Base-by-base conservation (phyloP, 2,797 vertebrate species). In the Thamnophis elegans region DNA sequence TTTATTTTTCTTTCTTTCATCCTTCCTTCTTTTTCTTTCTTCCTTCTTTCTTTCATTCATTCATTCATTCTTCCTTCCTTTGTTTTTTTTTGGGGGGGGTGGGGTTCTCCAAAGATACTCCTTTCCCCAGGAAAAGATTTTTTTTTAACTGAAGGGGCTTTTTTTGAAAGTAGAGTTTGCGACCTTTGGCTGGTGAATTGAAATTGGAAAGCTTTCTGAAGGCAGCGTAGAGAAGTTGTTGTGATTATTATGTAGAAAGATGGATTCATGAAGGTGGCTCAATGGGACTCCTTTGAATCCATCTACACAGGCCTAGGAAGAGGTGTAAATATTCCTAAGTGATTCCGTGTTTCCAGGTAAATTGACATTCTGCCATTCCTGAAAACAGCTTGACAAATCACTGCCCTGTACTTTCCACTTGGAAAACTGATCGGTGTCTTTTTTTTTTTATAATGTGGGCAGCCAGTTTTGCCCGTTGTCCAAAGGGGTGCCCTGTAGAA, bases 381-480 rank as follows among this genome's bases (percentile, higher is more conserved):
- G 51, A 55, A 56, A 62, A 58, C 56, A 82, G 26, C 26, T 90
- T 89, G 59, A 82, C 18, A 87, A 93, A 94, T 65, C 42, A 89
- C 68, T 62, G 87, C 90, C 58, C 54, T 90, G 90, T 10, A 92
- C 95, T 94, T 89, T 93, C 73, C 60, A 94, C 94, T 93, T 32
- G 93, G 95, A 95, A 94, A 94, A 93, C 26, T 16, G 90, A 4
- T 73, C 93, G 78, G 53, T 59, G 93, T 93, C 94, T 94, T 97
- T 78, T 56, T 16, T 95, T 93, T n/a, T n/a, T n/a, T n/a, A 95
- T 88, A 94, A 51, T 95, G 91, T 94, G 88, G 91, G 94, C 94
- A 95, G 95, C 94, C 95, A 95, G 62, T 92, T 28, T 94, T 87
- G 96, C 92, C 93, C 94, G 93, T 85, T 91, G 90, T 94, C 88